These are phyloP conservation scores for Sebastes fasciatus DNA, from an alignment of 2,113 vertebrate species.

Conservation along the genomic window DNA sequence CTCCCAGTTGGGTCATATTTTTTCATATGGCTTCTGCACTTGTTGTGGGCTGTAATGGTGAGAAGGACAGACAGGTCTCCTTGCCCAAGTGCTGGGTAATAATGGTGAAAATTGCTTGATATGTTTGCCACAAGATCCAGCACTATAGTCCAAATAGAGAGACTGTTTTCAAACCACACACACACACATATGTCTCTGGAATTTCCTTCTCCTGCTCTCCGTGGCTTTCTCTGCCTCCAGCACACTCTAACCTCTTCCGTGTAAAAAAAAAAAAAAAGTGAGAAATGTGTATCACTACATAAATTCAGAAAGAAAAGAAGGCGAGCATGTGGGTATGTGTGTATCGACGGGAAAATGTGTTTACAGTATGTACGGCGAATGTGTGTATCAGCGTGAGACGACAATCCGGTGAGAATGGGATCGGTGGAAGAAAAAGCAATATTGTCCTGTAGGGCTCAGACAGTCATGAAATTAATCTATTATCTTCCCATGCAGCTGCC, in stretches of 20 bases:
- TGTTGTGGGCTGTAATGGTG: conserved; percentile 7
- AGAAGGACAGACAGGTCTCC: conserved; percentile 14
- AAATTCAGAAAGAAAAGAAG: conserved; percentile 35
- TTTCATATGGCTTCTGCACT: conserved; percentile 9
- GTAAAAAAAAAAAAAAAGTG: conserved; percentile 12
- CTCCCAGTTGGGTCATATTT: conserved; percentile 22
- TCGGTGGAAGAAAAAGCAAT: conserved; percentile 77
- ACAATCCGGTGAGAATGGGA: conserved; percentile 66
- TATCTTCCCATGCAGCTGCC: conserved; percentile 86
- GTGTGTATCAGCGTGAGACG: conserved; percentile 66
- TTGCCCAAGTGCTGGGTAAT: conserved; percentile 27
- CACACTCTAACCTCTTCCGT: conserved; percentile 34
- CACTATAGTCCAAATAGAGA: conserved; percentile 13
- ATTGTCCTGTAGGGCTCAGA: conserved; percentile 84
- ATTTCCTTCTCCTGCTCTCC: conserved; percentile 29
- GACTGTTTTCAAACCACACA: conserved; percentile 19
- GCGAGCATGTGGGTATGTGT: conserved; percentile 21
- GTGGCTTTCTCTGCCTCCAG: conserved; percentile 28
- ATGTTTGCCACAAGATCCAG: conserved; percentile 29
- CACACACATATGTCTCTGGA: conserved; percentile 6
- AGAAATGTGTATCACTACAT: conserved; percentile 44
- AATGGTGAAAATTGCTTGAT: conserved; percentile 46
- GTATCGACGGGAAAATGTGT: conserved; percentile 48
- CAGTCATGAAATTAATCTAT: conserved; percentile 87
- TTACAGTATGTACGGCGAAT: conserved; percentile 52